phyloP scores from a whole-genome alignment of 2,797 vertebrate genomes.

The Meriones psammophilus region DNA sequence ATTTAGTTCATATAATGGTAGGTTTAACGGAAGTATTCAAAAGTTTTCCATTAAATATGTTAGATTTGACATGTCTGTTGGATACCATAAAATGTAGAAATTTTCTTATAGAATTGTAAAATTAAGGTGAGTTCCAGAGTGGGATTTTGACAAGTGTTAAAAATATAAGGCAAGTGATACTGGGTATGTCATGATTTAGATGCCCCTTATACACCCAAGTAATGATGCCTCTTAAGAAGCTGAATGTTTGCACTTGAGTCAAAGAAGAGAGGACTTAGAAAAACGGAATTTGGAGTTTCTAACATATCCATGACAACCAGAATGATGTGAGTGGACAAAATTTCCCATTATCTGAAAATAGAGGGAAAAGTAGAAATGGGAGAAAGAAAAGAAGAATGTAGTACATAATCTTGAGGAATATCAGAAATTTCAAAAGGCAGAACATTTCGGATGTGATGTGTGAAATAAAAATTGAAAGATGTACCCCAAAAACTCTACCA shows the following conservation, averaged over 20 bases:
- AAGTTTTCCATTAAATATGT: background rate
- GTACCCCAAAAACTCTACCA: too few species aligned
- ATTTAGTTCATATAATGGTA: background rate
- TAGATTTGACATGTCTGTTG: constrained; percentile 20
- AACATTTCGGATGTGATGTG: background rate
- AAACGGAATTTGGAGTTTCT: background rate
- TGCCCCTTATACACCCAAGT: background rate
- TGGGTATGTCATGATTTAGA: background rate
- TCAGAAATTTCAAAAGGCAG: background rate
- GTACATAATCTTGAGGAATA: background rate
- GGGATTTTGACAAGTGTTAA: background rate
- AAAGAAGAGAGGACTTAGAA: background rate
- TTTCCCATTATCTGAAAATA: constrained; percentile 16
- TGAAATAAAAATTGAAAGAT: constrained; percentile 1
- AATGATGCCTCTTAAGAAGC: background rate
- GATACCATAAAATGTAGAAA: background rate
- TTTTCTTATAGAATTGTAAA: background rate
- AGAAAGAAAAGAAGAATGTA: background rate
- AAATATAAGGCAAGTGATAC: background rate
- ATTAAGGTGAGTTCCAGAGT: background rate
- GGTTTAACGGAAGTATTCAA: background rate
- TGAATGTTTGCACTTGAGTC: background rate
- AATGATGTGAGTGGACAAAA: background rate
- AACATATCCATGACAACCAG: background rate
- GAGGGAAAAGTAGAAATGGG: background rate